Evolutionary conservation across 1,140 invertebrate genomes (phyloP).

Genomic region (Pseudomyrmex concolor): DNA sequence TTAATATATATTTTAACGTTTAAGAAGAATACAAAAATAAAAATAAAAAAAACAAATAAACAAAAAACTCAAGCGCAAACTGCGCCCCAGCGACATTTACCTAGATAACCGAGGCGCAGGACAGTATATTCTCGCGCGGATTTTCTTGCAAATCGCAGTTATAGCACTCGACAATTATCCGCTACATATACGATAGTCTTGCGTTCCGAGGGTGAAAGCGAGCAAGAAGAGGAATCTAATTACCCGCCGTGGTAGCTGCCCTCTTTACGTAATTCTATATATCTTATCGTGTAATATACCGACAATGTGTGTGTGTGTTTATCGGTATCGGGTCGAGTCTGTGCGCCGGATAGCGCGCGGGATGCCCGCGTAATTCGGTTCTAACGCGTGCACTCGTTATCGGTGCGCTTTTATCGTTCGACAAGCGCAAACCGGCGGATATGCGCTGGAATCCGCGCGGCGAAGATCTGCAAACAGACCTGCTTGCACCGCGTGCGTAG

Average conservation of each 20-base stretch:
- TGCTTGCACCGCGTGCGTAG: neutral
- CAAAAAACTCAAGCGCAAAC: neutral
- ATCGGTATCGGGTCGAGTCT: slow-evolving; percentile 13
- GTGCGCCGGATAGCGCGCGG: neutral
- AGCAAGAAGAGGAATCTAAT: slow-evolving; percentile 43
- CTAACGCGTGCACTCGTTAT: slow-evolving; percentile 57
- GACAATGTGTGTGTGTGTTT: slow-evolving; percentile 61
- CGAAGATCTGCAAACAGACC: slow-evolving; percentile 6
- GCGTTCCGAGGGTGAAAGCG: slow-evolving; percentile 2
- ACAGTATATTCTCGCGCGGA: slow-evolving; percentile 18
- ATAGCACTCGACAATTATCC: slow-evolving; percentile 45
- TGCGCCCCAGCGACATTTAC: neutral
- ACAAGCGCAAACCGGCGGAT: slow-evolving; percentile 33
- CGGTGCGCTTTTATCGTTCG: slow-evolving; percentile 49
- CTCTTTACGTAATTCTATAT: neutral
- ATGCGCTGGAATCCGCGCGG: slow-evolving; percentile 10
- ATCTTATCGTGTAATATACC: slow-evolving; percentile 64
- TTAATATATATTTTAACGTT: slow-evolving; percentile 7
- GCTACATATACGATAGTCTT: slow-evolving; percentile 27
- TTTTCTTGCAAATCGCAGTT: slow-evolving; percentile 25
- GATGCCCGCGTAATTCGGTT: slow-evolving; percentile 61
- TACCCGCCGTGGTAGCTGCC: slow-evolving; percentile 9
- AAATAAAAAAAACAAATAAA: no score
- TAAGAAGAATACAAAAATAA: no score
- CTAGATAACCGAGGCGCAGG: slow-evolving; percentile 6